phyloP scores from a whole-genome alignment of 2,888 invertebrate species.

The Diplolepis rosae region DNA sequence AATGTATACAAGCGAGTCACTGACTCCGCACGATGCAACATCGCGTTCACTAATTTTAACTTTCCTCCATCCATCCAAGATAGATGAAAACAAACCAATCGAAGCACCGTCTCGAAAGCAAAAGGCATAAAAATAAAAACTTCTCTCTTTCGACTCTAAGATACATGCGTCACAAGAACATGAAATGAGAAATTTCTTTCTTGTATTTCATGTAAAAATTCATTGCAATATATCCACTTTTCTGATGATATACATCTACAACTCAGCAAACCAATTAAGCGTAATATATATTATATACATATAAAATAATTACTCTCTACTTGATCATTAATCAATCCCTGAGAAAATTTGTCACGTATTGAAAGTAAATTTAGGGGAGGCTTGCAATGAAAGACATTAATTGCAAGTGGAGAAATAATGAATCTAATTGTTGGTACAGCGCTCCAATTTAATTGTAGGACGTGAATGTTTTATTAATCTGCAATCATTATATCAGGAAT shows the following conservation, averaged over 20 bases:
- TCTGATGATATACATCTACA: too few relatives aligned
- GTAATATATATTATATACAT: not conserved
- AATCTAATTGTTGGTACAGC: not conserved
- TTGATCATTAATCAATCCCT: not conserved
- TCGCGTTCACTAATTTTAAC: constrained; percentile 58
- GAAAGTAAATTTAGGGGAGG: constrained; percentile 19
- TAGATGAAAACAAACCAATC: constrained; percentile 52
- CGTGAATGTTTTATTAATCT: constrained; percentile 21
- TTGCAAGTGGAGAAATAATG: constrained; percentile 14
- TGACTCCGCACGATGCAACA: constrained; percentile 53
- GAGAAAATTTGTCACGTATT: not conserved
- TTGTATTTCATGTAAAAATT: not conserved
- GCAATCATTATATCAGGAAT: too few relatives aligned
- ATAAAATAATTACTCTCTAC: not conserved
- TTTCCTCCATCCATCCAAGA: constrained; percentile 44
- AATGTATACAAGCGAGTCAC: constrained; percentile 41
- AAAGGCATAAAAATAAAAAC: constrained; percentile 30
- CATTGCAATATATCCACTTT: not conserved
- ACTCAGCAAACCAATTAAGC: too few relatives aligned
- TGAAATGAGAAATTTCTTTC: not conserved
- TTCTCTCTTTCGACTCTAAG: not conserved
- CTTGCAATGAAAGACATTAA: not conserved
- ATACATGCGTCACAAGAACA: not conserved
- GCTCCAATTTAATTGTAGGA: constrained; percentile 20
- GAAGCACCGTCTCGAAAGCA: constrained; percentile 42